Evolutionary conservation across 2,113 vertebrate genomes (phyloP).

Genomic region (Gavia stellata): DNA sequence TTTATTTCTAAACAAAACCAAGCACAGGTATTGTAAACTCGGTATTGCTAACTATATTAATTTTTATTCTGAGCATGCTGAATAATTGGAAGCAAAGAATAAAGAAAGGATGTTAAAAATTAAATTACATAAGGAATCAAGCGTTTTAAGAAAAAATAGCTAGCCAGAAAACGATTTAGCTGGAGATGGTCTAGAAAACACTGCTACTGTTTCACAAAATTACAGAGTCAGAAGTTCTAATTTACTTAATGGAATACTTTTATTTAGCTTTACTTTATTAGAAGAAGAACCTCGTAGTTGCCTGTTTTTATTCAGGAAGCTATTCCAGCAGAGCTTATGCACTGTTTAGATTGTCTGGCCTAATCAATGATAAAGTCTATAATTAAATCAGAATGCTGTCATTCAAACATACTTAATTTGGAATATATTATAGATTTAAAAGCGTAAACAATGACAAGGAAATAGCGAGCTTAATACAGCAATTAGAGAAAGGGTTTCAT

Average conservation of each 20-base stretch:
- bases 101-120: not conserved
- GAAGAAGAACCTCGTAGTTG: not conserved
- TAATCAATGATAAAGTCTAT: conserved; percentile 48
- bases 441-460: conserved; percentile 53
- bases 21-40: not conserved
- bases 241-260: not conserved
- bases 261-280: not conserved
- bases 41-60: not conserved
- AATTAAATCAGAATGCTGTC: conserved; percentile 52
- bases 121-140: not conserved
- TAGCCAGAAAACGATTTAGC: not conserved
- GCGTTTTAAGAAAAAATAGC: not conserved
- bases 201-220: conserved; percentile 13
- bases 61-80: not conserved
- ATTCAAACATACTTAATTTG: conserved; percentile 57
- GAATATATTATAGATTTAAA: conserved; percentile 54
- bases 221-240: not conserved
- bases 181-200: not conserved
- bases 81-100: not conserved
- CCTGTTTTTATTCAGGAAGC: not conserved
- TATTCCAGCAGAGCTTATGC: not conserved
- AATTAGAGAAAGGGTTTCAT: conserved; percentile 48
- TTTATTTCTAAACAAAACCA: not conserved
- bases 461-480: conserved; percentile 33
- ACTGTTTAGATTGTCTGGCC: conserved; percentile 26